Conservation (phyloP, 1,140 invertebrate genomes). For the Lanistes nyassanus region DNA sequence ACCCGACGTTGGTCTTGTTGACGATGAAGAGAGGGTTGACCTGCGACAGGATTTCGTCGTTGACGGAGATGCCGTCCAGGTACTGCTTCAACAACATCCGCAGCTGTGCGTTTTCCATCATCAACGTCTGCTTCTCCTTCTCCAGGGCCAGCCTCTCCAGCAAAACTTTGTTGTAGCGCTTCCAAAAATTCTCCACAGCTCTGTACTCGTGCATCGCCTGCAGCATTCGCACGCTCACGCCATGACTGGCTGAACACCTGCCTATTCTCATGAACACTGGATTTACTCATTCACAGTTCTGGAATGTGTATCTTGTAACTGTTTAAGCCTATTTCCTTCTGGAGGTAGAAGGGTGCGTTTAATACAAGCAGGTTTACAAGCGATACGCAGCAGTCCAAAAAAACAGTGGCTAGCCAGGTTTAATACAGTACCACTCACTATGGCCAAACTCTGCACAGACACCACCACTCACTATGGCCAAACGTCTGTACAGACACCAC, state of each 20-base stretch:
- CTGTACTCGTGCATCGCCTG: constrained; percentile 64
- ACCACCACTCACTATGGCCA: no score
- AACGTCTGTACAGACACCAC: no score
- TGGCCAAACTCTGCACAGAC: no score
- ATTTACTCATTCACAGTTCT: no score
- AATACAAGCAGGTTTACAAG: no score
- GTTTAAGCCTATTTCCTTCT: no score
- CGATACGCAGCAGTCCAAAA: no score
- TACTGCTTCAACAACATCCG: constrained; percentile 66
- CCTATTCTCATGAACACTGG: no score
- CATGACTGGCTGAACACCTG: not conserved
- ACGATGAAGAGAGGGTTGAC: constrained; percentile 66
- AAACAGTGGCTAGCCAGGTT: no score
- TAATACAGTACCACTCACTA: no score
- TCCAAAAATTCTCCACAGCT: constrained; percentile 67
- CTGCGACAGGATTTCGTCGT: constrained; percentile 65
- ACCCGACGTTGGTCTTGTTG: constrained; percentile 65
- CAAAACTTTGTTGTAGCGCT: constrained; percentile 66
- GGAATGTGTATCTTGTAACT: no score
- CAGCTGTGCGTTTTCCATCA: constrained; percentile 63
- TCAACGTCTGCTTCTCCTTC: constrained; percentile 62
- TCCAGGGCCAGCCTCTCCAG: constrained; percentile 65
- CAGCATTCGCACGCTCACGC: constrained; percentile 6
- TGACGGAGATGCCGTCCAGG: constrained; percentile 67
- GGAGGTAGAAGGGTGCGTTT: no score